Evolutionary conservation across 1,140 invertebrate species (phyloP).

Genomic region (Subanguina moxae): DNA sequence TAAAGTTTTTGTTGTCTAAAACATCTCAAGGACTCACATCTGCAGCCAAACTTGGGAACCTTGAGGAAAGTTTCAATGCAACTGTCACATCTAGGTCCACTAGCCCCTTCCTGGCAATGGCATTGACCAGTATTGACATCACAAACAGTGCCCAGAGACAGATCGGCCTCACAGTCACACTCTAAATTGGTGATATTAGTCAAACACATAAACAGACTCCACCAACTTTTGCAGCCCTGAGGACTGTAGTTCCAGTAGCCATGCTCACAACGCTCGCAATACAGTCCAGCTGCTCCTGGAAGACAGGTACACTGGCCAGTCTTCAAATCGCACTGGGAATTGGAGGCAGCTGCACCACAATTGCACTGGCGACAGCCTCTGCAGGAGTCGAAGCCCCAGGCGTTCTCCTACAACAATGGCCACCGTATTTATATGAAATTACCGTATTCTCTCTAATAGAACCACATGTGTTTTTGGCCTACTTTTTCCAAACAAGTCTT

Average conservation of each 20-base stretch:
- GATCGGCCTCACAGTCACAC: slow-evolving; percentile 58
- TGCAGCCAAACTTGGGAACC: slow-evolving; percentile 52
- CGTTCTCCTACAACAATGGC: slow-evolving; percentile 39
- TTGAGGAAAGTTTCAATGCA: slow-evolving; percentile 52
- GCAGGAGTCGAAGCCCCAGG: slow-evolving; percentile 56
- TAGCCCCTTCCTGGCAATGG: slow-evolving; percentile 59
- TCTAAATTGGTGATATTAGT: slow-evolving; percentile 31
- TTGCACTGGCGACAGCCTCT: slow-evolving; percentile 50
- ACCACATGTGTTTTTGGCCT: no score
- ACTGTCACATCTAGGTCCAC: slow-evolving; percentile 54
- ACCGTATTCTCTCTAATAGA: no score
- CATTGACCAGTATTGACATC: slow-evolving; percentile 58
- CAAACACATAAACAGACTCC: not conserved
- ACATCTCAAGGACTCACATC: slow-evolving; percentile 21
- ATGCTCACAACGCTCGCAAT: slow-evolving; percentile 86
- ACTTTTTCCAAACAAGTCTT: no score
- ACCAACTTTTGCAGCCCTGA: slow-evolving; percentile 79
- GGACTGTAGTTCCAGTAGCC: slow-evolving; percentile 88
- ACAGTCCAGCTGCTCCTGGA: slow-evolving; percentile 86
- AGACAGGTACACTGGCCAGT: slow-evolving; percentile 91
- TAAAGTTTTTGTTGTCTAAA: not conserved
- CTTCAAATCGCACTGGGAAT: slow-evolving; percentile 77
- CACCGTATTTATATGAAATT: not conserved
- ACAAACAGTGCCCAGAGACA: slow-evolving; percentile 58
- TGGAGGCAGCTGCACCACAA: slow-evolving; percentile 67